phyloP scores from a whole-genome alignment of 2,888 invertebrate species.

The Cheilosia pagana region DNA sequence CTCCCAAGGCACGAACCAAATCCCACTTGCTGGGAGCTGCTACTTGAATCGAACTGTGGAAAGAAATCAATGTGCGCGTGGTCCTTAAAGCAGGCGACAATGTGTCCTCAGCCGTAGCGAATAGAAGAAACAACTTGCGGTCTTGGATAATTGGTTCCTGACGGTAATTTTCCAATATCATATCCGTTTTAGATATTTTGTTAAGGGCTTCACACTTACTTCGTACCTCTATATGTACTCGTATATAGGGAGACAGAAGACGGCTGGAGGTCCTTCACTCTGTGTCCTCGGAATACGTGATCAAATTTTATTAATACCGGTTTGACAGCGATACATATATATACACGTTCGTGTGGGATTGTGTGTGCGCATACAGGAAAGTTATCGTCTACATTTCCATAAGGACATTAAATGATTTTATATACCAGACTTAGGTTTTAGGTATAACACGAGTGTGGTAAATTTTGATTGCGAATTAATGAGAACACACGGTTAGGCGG shows the following conservation, averaged over 20 bases:
- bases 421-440: conserved; percentile 19
- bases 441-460: conserved; percentile 45
- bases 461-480: conserved; percentile 76
- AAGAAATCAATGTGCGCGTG: conserved; percentile 27
- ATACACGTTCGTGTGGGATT: background rate
- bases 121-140: conserved; percentile 59
- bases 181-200: conserved; percentile 58
- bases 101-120: conserved; percentile 27
- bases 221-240: background rate
- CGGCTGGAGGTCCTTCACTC: conserved; percentile 44
- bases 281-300: conserved; percentile 42
- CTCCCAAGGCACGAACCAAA: conserved; percentile 25
- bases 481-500: conserved; percentile 54
- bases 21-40: background rate
- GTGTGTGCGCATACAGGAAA: background rate
- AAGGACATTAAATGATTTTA: conserved; percentile 69
- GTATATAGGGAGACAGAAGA: background rate
- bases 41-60: conserved; percentile 2
- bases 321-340: background rate
- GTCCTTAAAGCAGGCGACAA: conserved; percentile 22
- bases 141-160: conserved; percentile 59
- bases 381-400: conserved; percentile 35
- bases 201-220: conserved; percentile 40
- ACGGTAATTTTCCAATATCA: conserved; percentile 70
- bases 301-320: conserved; percentile 67